Conservation (phyloP, 2,888 invertebrate genomes). For the Harmothoe impar region DNA sequence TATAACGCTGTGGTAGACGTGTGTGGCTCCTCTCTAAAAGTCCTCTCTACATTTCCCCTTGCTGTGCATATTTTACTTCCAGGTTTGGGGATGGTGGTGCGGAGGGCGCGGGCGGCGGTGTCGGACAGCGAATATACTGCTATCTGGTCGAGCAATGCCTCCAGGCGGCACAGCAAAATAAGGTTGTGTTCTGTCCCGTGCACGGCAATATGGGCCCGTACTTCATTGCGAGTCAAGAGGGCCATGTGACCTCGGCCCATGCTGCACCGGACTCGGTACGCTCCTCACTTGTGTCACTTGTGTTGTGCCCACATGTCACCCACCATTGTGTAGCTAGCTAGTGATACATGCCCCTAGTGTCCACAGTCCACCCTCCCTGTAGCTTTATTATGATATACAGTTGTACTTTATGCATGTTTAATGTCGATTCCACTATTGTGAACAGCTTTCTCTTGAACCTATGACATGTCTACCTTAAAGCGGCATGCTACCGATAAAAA, state of each 20-base stretch:
- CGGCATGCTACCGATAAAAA: no score
- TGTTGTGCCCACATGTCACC: background rate
- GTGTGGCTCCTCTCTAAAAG: background rate
- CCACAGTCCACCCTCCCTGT: background rate
- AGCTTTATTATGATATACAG: no score
- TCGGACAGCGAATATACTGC: constrained; percentile 68
- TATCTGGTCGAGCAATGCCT: constrained; percentile 96
- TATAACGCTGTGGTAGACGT: constrained; percentile 39
- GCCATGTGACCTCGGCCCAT: constrained; percentile 85
- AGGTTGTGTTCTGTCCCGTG: constrained; percentile 89
- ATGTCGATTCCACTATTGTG: no score
- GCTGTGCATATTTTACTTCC: constrained; percentile 33
- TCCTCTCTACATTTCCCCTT: background rate
- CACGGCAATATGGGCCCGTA: constrained; percentile 89
- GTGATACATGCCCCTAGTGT: background rate
- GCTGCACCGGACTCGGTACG: constrained; percentile 96
- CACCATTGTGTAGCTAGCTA: background rate
- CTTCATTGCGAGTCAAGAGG: constrained; percentile 75
- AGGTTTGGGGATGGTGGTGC: constrained; percentile 51
- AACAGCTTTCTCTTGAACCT: no score
- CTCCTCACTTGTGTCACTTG: background rate
- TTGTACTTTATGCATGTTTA: no score
- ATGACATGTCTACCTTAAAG: no score
- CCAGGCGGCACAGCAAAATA: constrained; percentile 91
- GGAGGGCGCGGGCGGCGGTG: constrained; percentile 19